Conservation (phyloP, 2,797 vertebrate species). For the Orestias chungarensis region DNA sequence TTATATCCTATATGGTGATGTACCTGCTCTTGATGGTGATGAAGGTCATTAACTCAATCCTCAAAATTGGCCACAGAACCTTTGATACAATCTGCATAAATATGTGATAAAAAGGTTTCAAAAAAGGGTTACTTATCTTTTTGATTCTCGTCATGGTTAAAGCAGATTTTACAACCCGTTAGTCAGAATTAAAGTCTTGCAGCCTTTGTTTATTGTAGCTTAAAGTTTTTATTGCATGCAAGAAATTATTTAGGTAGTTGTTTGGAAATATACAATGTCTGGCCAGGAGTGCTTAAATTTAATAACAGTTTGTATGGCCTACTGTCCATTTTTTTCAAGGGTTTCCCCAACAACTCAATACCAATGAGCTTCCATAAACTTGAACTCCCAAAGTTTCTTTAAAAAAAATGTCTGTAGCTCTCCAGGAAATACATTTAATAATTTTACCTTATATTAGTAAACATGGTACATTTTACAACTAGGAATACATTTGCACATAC, state of each 20-base stretch:
- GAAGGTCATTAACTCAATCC: conserved; percentile 50
- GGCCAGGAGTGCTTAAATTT: background rate
- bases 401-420: background rate
- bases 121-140: conserved; percentile 56
- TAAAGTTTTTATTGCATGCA: conserved; percentile 24
- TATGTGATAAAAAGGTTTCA: conserved; percentile 69
- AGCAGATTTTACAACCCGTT: conserved; percentile 47
- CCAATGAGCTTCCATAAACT: background rate
- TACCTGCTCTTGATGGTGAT: conserved; percentile 34
- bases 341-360: background rate
- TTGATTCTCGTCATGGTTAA: conserved; percentile 44
- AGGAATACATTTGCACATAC: background rate
- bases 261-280: too few species aligned
- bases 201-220: conserved; percentile 25
- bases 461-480: background rate
- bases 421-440: too few species aligned
- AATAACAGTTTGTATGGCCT: background rate
- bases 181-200: conserved; percentile 31
- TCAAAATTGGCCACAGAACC: conserved; percentile 36
- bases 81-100: conserved; percentile 55
- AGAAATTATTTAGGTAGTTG: too few species aligned
- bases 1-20: conserved; percentile 64
- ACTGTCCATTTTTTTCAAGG: background rate
- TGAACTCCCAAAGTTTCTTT: background rate
- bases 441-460: background rate